These are phyloP conservation scores for Chironomus tepperi DNA, from an alignment of 1,140 invertebrate species.

Conservation along the genomic window DNA sequence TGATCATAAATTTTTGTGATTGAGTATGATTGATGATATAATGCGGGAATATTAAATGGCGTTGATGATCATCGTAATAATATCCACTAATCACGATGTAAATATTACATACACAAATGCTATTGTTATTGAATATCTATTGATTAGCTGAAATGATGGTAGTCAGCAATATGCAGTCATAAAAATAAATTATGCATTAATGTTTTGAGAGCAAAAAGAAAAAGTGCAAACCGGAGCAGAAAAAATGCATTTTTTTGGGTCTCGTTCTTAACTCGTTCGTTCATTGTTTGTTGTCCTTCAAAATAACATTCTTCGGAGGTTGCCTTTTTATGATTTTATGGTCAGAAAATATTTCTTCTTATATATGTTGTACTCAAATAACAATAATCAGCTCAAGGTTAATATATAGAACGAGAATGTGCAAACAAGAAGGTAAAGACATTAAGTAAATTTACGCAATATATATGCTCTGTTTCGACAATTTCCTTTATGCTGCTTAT, in stretches of 20 bases:
- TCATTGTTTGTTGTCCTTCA: neutral
- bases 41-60: no score
- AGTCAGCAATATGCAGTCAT: no score
- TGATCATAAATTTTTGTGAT: no score
- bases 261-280: neutral
- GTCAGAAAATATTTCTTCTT: neutral
- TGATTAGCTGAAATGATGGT: no score
- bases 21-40: no score
- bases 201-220: neutral
- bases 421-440: neutral
- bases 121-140: no score
- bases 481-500: neutral
- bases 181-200: no score
- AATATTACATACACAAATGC: no score
- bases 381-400: constrained; percentile 19
- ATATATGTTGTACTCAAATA: no score
- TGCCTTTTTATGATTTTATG: constrained; percentile 1
- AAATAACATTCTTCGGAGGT: neutral
- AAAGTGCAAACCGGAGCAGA: neutral
- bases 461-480: neutral
- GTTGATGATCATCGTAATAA: no score
- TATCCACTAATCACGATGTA: no score
- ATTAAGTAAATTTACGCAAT: neutral
- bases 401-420: constrained; percentile 5
- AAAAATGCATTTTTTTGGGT: neutral